phyloP scores from a whole-genome alignment of 2,888 invertebrate genomes.

The Diaphora mendica region DNA sequence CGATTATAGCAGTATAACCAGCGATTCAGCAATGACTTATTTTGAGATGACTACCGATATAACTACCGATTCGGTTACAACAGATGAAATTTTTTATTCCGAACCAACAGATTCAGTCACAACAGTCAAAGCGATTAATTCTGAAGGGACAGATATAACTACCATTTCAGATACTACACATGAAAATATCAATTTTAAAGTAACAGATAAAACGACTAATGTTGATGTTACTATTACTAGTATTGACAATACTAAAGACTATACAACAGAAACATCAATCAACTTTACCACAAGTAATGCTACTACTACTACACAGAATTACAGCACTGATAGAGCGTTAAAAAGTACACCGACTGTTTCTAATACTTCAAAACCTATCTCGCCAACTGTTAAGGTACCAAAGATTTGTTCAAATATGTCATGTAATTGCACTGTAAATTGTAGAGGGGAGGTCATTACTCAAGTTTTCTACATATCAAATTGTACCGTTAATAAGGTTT shows the following conservation, averaged over 20 bases:
- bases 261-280: constrained; percentile 24
- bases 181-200: constrained; percentile 8
- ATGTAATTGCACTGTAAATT: constrained; percentile 72
- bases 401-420: constrained; percentile 61
- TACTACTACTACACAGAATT: background rate
- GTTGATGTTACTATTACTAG: too few species aligned
- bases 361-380: constrained; percentile 16
- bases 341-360: background rate
- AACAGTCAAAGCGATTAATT: constrained; percentile 10
- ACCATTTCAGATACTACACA: background rate
- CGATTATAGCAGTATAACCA: background rate
- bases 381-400: constrained; percentile 14
- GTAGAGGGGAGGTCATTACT: constrained; percentile 70
- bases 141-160: constrained; percentile 20
- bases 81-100: constrained; percentile 15
- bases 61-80: background rate
- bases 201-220: background rate
- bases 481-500: constrained; percentile 66
- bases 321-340: background rate
- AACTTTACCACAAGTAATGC: background rate
- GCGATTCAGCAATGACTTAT: background rate
- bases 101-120: background rate
- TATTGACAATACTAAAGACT: constrained; percentile 15
- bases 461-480: constrained; percentile 73
- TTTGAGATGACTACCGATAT: background rate